Evolutionary conservation across 2,797 vertebrate genomes (phyloP).

Genomic region (Neosilurus mollespiculum): DNA sequence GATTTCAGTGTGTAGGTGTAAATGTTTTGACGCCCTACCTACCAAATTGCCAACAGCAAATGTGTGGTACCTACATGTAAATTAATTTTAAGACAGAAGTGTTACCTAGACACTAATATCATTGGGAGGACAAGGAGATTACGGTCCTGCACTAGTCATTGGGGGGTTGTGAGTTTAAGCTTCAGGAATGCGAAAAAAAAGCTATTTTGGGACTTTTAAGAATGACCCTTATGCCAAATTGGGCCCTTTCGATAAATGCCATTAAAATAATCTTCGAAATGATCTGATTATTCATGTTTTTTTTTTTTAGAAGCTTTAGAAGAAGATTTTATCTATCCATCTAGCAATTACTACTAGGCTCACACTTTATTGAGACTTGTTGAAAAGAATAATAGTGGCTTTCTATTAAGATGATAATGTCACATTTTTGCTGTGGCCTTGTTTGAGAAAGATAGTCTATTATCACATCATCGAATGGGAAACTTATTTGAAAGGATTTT

Average conservation of each 20-base stretch:
- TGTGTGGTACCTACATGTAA: background rate
- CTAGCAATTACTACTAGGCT: background rate
- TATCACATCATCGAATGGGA: background rate
- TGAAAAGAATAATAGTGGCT: background rate
- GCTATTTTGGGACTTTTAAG: background rate
- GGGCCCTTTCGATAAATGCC: background rate
- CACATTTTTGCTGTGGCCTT: background rate
- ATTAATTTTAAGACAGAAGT: background rate
- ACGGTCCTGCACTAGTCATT: background rate
- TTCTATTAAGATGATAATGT: background rate
- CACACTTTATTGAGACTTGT: background rate
- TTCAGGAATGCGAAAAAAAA: background rate
- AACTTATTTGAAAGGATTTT: background rate
- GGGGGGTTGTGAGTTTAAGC: background rate
- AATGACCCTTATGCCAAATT: background rate
- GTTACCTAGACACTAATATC: background rate
- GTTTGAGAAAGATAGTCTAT: background rate
- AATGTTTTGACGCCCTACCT: background rate
- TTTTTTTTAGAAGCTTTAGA: too few species aligned
- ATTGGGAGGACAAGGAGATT: background rate
- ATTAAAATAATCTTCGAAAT: background rate
- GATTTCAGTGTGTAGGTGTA: conserved; percentile 97
- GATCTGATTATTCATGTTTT: background rate
- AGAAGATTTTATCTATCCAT: background rate
- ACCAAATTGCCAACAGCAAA: background rate